These are phyloP conservation scores for Psilopogon haemacephalus DNA, from an alignment of 2,113 vertebrate species.

Conservation along the genomic window DNA sequence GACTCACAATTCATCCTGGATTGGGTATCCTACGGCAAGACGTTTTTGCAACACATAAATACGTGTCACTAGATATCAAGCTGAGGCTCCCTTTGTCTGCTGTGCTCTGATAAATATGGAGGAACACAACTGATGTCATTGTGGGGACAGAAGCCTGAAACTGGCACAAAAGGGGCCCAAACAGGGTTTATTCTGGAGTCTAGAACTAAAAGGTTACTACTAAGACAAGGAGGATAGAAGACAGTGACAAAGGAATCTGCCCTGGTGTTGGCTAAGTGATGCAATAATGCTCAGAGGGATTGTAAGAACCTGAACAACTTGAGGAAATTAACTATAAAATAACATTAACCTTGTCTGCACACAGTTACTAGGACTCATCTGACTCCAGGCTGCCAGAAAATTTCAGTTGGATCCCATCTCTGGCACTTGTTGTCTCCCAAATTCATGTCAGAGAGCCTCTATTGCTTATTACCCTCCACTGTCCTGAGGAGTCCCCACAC, in stretches of 20 bases:
- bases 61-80: background rate
- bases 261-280: background rate
- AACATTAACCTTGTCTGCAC: background rate
- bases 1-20: conserved; percentile 12
- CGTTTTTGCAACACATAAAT: conserved; percentile 34
- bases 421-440: background rate
- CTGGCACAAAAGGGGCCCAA: background rate
- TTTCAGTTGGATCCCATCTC: background rate
- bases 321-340: background rate
- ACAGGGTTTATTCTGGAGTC: background rate
- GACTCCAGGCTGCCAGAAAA: background rate
- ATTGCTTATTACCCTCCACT: background rate
- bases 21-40: conserved; percentile 17
- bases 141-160: background rate
- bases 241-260: background rate
- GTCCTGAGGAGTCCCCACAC: background rate
- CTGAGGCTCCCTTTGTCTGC: background rate
- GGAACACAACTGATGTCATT: background rate
- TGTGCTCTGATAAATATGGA: background rate
- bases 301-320: background rate
- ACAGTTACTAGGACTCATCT: background rate
- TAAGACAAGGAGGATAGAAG: background rate
- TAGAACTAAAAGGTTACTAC: background rate
- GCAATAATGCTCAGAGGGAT: background rate
- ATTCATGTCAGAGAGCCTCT: background rate